A percentile compares a stretch with the other conserved stretches of the same genome.
Evolutionary conservation across 2,888 invertebrate species (phyloP).

Genomic region (Dioctria linearis): DNA sequence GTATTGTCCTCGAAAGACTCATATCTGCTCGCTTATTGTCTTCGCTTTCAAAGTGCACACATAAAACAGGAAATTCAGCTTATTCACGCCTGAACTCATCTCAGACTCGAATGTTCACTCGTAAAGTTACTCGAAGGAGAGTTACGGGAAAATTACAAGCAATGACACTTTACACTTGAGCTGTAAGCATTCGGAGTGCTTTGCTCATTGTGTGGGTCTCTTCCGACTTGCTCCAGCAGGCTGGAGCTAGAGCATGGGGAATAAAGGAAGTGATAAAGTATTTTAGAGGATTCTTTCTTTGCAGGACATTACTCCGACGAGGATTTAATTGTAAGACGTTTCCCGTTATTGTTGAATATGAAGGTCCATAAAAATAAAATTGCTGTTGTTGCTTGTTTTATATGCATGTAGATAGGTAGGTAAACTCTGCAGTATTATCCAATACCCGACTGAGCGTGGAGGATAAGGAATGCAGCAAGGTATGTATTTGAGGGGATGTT

Average conservation of each 20-base stretch:
- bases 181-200: conserved; percentile 38
- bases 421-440: conserved; percentile 6
- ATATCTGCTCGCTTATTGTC: conserved; percentile 35
- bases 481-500: not conserved
- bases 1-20: conserved; percentile 25
- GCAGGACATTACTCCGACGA: conserved; percentile 31
- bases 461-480: not conserved
- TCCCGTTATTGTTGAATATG: conserved; percentile 33
- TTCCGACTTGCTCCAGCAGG: not conserved
- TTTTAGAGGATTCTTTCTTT: conserved; percentile 4
- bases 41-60: conserved; percentile 14
- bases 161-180: conserved; percentile 49
- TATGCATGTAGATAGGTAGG: not conserved
- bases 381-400: not conserved
- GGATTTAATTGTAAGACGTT: conserved; percentile 31
- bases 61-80: conserved; percentile 41
- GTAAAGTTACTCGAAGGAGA: conserved; percentile 41
- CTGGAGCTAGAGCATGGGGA: not conserved
- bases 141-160: conserved; percentile 48
- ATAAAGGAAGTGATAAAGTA: not conserved
- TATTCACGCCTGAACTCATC: conserved; percentile 44
- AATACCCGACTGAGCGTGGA: not conserved
- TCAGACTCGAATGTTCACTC: conserved; percentile 34
- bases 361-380: conserved; percentile 34
- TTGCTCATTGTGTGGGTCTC: conserved; percentile 26